Conservation (phyloP, 2,113 vertebrate species). For the Tyto alba region DNA sequence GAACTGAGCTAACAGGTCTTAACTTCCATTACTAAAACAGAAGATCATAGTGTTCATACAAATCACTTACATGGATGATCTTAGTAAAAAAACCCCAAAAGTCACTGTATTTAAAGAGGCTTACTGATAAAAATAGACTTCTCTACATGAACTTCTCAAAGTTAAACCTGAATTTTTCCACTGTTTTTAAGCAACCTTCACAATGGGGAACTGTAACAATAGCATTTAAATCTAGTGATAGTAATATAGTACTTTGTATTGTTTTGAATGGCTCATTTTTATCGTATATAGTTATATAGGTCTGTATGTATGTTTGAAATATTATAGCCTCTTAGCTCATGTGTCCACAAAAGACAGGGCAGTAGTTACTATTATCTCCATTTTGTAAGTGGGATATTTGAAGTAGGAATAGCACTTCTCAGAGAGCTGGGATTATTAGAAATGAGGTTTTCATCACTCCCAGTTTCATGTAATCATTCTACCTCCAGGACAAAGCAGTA, state of each 20-base stretch:
- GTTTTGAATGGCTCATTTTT: background rate
- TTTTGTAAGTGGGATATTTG: background rate
- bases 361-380: background rate
- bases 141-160: background rate
- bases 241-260: background rate
- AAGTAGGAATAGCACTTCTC: background rate
- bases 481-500: background rate
- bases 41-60: background rate
- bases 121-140: background rate
- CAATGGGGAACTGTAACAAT: background rate
- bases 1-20: background rate
- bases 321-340: background rate
- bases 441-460: background rate
- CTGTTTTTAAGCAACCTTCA: background rate
- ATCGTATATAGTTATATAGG: background rate
- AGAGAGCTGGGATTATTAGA: background rate
- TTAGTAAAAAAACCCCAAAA: background rate
- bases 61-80: background rate
- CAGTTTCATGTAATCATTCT: background rate
- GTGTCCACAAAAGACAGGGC: background rate
- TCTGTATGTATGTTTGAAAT: background rate
- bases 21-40: background rate
- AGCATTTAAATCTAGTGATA: background rate
- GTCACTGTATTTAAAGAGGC: background rate
- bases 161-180: background rate